Evolutionary conservation across 2,888 invertebrate genomes (phyloP), one percentile per base, ranked within the genome.

Genomic region (Ophion slaviceki): DNA sequence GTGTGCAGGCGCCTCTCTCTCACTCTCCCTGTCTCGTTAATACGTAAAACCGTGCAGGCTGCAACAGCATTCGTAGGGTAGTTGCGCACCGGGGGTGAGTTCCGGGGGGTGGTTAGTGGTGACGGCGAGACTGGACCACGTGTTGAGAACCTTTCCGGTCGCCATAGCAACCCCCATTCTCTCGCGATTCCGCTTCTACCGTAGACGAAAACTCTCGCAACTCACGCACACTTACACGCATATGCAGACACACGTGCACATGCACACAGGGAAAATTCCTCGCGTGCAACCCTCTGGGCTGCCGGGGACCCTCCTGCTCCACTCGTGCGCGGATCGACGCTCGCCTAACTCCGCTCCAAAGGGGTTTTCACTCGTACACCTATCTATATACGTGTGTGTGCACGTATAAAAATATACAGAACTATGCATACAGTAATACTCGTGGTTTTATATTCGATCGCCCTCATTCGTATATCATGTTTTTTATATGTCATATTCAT

Each of bases 121-220:
- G 80, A 80, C 71, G 86, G 74, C 82, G 78, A 75, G 79, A 84
- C 85, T 75, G 90, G 90, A 92, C 93, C 93, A 93, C 93, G 93
- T 93, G 93, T 92, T 91, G 93, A 93, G 93, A 93, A 93, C 93
- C 93, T 90, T 86, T 91, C 84, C 79, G 87, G 91, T 93, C 88
- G 88, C 89, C 93, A 93, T 93, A 89, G 93, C 90, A 93, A 93
- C 93, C 91, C 93, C 93, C 91, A 87, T 89, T 84, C 88, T 87
- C 87, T 85, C 82, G 72, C 80, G 62, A 84, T 67, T 24, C 76
- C 77, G 28, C 72, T 66, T 24, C 24, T 32, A 36, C 68, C 6
- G 78, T 20, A 78, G 78, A 61, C 68, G 68, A 68, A n/a, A 67
- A 78, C 45, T 62, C 57, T 71, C 64, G 66, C 62, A 74, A 72